Base-by-base conservation (phyloP, 1,140 invertebrate genomes). In the Neuroterus valhalla region DNA sequence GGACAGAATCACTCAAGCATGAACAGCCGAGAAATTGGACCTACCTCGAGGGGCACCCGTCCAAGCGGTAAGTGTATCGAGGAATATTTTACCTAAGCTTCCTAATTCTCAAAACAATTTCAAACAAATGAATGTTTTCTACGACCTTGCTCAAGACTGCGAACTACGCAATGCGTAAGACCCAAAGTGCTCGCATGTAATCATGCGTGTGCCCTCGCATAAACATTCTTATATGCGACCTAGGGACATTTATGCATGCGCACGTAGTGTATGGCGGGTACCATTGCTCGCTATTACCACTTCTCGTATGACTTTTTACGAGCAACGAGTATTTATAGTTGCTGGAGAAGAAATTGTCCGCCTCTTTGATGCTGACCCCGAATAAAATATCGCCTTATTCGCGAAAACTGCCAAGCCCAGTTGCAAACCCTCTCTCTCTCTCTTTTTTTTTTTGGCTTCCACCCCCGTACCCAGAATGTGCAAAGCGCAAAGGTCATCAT, bases 291-390 rank as follows among this genome's bases (percentile, higher is more conserved):
- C 55, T 62, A 62, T 62, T 62, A 23, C 55, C 55, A 62, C 55
- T 62, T 26, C 55, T 62, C 55, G n/a, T 26, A 31, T 62, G 55
- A 62, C 55, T 62, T 62, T 62, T 62, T 62, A 62, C 55, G 55
- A 38, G 23, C 55, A 23, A 31, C 26, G 26, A 23, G 55, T 62
- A 62, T 62, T 62, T 62, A 62, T 62, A 62, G 55, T 62, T 15
- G 23, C 15, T 62, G 23, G 21, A 62, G 55, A 62, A 62, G 55
- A 62, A 62, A 62, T 62, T 62, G 55, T 62, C 55, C 55, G 55
- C 55, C 55, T 62, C 55, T 31, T 26, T 62, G 55, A 62, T 23
- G 55, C 55, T 62, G 55, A 62, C 55, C 55, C 55, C 55, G 26
- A 62, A 31, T 62, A 62, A 62, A 62, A 31, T 62, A 62, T 62